Base-by-base conservation (phyloP, 2,888 invertebrate genomes). In the Leptinotarsa tumamoca region DNA sequence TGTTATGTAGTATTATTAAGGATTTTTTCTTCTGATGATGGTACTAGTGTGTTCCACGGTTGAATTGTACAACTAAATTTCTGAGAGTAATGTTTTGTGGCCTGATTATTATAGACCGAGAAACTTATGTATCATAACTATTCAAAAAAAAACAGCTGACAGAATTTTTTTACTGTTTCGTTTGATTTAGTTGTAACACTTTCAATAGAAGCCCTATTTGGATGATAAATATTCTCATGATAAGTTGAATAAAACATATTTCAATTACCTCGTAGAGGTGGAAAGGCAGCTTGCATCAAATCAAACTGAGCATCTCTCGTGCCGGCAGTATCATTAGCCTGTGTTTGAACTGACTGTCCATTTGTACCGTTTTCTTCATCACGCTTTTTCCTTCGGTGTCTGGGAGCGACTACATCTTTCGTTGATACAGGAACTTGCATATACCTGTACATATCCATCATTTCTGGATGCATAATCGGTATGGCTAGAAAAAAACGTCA, bases 201-300 rank as follows among this genome's bases (percentile, higher is more conserved):
- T 52, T 2, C 4, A 17, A 17, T n/a, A 17, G n/a, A 17, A 15
- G 52, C n/a, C 52, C 15, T 13, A 10, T 14, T 15, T 15, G n/a
- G n/a, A n/a, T 0, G 51, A 15, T 17, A 4, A 51, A 51, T 14
- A 17, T 51, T 17, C 17, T 51, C 0, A 17, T 4, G 3, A 17
- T 2, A 51, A 7, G 43, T 43, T 43, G 43, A 10, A 43, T 10
- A 5, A 43, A 43, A 13, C 43, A 43, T 43, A 5, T 43, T 58
- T 23, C 17, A 14, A 14, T 58, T 89, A 86, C 94, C 94, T 78
- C 95, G 95, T 85, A 95, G 90, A 76, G 95, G 95, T 79, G 95
- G 95, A 87, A 95, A 95, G 72, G 95, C 94, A 71, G 93, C 91
- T 75, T 94, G 93, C 88, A 94, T 94, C 83, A 95, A 90, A 88